Conservation (phyloP, 2,113 vertebrate genomes). For the Neodontobutis hainanensis region DNA sequence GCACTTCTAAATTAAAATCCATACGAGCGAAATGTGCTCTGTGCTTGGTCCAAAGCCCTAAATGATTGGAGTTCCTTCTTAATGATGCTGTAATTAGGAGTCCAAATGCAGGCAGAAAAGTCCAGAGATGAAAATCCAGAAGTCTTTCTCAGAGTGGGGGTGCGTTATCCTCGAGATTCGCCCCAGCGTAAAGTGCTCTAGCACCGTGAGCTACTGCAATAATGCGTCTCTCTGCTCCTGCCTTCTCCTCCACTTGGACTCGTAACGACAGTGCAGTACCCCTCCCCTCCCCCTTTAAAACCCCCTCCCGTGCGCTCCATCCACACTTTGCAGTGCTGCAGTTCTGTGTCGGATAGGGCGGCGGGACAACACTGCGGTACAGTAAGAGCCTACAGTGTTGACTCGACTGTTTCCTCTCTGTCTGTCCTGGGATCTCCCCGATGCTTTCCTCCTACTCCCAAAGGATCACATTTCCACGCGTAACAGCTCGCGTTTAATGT, state of each 20-base stretch:
- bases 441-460: neutral
- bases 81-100: conserved; percentile 25
- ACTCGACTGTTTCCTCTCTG: conserved; percentile 64
- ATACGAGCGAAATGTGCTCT: conserved; percentile 24
- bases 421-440: conserved; percentile 34
- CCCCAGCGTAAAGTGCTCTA: conserved; percentile 45
- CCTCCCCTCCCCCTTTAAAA: conserved; percentile 1
- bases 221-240: conserved; percentile 74
- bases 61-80: conserved; percentile 41
- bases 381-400: conserved; percentile 60
- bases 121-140: conserved; percentile 37
- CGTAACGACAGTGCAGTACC: conserved; percentile 72
- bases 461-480: conserved; percentile 4
- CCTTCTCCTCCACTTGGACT: conserved; percentile 69
- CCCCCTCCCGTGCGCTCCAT: conserved; percentile 24
- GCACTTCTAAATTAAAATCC: conserved; percentile 55
- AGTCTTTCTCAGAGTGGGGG: conserved; percentile 9
- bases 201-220: conserved; percentile 73
- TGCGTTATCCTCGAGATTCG: conserved; percentile 32
- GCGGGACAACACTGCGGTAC: conserved; percentile 79
- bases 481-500: conserved; percentile 4
- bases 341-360: conserved; percentile 65
- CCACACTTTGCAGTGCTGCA: conserved; percentile 77
- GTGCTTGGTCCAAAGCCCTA: conserved; percentile 33
- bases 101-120: conserved; percentile 29